phyloP scores from a whole-genome alignment of 2,888 invertebrate genomes.

The Pegoplata infirma region DNA sequence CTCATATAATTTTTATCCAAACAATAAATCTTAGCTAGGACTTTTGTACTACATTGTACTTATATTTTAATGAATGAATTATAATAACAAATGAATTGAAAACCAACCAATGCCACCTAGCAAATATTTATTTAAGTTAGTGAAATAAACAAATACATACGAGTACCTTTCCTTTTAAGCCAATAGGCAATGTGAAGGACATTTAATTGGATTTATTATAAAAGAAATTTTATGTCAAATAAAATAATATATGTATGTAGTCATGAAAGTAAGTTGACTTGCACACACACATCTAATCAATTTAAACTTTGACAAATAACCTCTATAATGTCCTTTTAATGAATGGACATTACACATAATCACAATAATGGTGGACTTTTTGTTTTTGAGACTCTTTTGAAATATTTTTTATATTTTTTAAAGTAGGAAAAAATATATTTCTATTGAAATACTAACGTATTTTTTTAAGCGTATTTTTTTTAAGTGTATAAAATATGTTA shows the following conservation, averaged over 20 bases:
- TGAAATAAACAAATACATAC: neutral
- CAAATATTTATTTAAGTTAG: slow-evolving; percentile 14
- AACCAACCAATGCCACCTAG: slow-evolving; percentile 2
- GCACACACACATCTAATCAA: neutral
- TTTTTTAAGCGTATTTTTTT: too few species aligned
- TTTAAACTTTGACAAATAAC: neutral
- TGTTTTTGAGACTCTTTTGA: too few species aligned
- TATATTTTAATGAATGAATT: neutral
- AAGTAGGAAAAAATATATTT: too few species aligned
- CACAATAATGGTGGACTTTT: neutral
- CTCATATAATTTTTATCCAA: slow-evolving; percentile 10
- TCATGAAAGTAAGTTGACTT: neutral
- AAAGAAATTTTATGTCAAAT: neutral
- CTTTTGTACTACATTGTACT: too few species aligned
- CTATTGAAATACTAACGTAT: too few species aligned
- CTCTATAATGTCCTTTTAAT: neutral
- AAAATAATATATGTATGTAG: neutral
- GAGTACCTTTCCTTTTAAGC: neutral
- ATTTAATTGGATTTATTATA: slow-evolving; percentile 11
- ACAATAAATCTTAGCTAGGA: slow-evolving; percentile 20
- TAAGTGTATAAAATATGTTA: too few species aligned
- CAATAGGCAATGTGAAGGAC: neutral
- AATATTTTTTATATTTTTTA: too few species aligned
- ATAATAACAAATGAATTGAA: slow-evolving; percentile 15
- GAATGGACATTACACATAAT: neutral